Conservation (phyloP, 2,888 invertebrate genomes). For the Sepioteuthis lessoniana region DNA sequence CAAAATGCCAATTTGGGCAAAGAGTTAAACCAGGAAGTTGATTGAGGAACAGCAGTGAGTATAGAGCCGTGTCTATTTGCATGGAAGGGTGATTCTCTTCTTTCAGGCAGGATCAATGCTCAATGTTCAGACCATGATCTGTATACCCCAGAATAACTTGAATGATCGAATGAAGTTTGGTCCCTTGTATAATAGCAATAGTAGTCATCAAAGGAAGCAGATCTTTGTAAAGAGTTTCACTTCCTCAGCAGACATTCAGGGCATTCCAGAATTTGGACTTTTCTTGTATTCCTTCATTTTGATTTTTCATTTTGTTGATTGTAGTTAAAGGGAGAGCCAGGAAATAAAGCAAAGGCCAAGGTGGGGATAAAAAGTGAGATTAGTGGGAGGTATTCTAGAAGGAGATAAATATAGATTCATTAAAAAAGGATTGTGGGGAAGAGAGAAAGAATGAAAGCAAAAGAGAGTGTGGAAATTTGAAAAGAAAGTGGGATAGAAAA, state of each 20-base stretch:
- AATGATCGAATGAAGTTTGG: too few relatives aligned
- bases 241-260: not conserved
- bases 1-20: not conserved
- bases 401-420: too few relatives aligned
- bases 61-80: not conserved
- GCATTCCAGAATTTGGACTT: not conserved
- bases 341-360: too few relatives aligned
- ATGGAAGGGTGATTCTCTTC: not conserved
- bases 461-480: too few relatives aligned
- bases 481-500: too few relatives aligned
- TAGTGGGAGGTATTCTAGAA: too few relatives aligned
- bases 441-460: too few relatives aligned
- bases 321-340: too few relatives aligned
- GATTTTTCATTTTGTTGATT: too few relatives aligned
- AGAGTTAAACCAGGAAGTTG: not conserved
- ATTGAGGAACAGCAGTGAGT: conserved; percentile 11
- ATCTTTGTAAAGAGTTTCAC: not conserved
- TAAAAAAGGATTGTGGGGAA: too few relatives aligned
- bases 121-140: not conserved
- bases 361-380: too few relatives aligned
- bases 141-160: not conserved
- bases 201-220: conserved; percentile 15
- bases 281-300: not conserved
- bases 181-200: not conserved
- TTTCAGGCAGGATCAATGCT: not conserved